Conservation (phyloP, 1,140 invertebrate species). For the Ruditapes philippinarum region DNA sequence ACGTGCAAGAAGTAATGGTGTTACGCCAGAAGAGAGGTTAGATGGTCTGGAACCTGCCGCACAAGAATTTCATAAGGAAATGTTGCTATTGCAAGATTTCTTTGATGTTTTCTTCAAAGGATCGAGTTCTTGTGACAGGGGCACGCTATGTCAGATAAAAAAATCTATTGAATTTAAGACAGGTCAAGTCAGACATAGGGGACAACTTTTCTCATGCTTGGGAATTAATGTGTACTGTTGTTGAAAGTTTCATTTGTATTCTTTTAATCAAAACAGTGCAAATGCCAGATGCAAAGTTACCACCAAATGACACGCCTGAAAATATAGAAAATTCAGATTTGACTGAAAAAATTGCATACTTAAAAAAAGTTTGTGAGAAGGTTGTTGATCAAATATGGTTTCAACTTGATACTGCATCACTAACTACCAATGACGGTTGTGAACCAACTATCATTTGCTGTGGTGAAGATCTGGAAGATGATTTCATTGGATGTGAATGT, state of each 20-base stretch:
- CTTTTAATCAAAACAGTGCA: background rate
- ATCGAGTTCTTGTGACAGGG: constrained; percentile 59
- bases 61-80: too few species aligned
- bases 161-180: constrained; percentile 57
- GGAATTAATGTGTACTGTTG: constrained; percentile 46
- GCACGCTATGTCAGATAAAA: constrained; percentile 57
- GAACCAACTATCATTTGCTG: background rate
- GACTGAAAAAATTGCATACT: background rate
- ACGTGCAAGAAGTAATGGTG: too few species aligned
- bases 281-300: background rate
- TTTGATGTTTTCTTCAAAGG: constrained; percentile 55
- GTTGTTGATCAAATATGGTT: constrained; percentile 13
- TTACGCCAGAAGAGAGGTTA: too few species aligned
- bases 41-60: too few species aligned
- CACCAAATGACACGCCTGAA: background rate
- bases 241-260: constrained; percentile 27
- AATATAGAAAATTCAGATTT: constrained; percentile 1
- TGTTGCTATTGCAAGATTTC: too few species aligned
- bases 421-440: background rate
- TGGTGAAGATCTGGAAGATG: constrained; percentile 45
- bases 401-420: background rate
- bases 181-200: constrained; percentile 40
- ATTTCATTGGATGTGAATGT: constrained; percentile 29
- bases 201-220: constrained; percentile 59
- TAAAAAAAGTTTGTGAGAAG: background rate